Evolutionary conservation across 2,888 invertebrate genomes (phyloP).

Genomic region (Drosophila histrio): DNA sequence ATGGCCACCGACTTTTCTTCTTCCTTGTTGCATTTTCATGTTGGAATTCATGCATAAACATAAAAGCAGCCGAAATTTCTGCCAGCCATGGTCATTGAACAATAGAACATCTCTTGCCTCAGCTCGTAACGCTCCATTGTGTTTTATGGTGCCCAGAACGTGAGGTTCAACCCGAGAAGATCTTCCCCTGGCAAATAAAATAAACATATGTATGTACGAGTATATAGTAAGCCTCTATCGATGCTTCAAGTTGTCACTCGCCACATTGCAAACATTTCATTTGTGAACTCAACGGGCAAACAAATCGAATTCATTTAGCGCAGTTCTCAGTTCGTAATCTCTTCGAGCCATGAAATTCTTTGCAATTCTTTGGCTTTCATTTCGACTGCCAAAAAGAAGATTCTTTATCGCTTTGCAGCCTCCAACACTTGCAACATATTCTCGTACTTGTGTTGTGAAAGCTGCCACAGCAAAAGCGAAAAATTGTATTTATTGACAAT

Average conservation of each 20-base stretch:
- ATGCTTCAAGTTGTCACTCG: slow-evolving; percentile 51
- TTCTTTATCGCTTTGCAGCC: slow-evolving; percentile 33
- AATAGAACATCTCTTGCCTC: slow-evolving; percentile 59
- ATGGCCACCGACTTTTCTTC: slow-evolving; percentile 58
- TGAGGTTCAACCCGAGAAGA: slow-evolving; percentile 66
- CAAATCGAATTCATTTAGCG: slow-evolving; percentile 61
- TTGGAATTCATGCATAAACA: slow-evolving; percentile 78
- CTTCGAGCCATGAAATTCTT: slow-evolving; percentile 37
- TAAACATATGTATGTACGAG: slow-evolving; percentile 25
- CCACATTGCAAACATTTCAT: slow-evolving; percentile 24
- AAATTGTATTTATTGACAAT: slow-evolving; percentile 54
- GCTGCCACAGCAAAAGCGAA: slow-evolving; percentile 58
- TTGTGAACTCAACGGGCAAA: slow-evolving; percentile 20
- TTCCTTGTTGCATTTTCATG: slow-evolving; percentile 75
- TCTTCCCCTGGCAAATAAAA: slow-evolving; percentile 51
- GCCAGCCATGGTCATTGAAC: slow-evolving; percentile 61
- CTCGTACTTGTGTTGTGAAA: slow-evolving; percentile 54
- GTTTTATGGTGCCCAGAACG: slow-evolving; percentile 72
- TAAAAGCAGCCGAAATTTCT: slow-evolving; percentile 73
- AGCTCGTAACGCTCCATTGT: slow-evolving; percentile 69
- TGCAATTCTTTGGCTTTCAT: slow-evolving; percentile 41
- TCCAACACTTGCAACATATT: slow-evolving; percentile 25
- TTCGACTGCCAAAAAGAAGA: slow-evolving; percentile 21
- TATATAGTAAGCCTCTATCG: slow-evolving; percentile 15
- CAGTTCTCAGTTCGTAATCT: slow-evolving; percentile 38